Percentiles rank a stretch among this genome's conserved stretches.
phyloP scores from a whole-genome alignment of 2,888 invertebrate genomes.

The Campoplex nolae region DNA sequence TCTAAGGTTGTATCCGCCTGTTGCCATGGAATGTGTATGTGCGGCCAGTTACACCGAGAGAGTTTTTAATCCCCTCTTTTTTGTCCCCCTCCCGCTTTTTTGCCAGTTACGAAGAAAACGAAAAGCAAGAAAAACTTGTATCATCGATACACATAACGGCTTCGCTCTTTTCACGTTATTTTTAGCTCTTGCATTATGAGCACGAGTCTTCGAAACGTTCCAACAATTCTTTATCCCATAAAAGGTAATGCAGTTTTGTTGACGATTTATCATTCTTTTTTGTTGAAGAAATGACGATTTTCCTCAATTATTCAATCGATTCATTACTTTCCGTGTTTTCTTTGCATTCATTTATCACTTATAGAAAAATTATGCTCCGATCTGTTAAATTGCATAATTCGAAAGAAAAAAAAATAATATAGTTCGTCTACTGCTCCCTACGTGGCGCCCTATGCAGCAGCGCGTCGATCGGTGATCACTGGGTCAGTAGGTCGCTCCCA shows the following conservation, averaged over 20 bases:
- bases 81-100: neutral
- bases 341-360: neutral
- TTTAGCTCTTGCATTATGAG: neutral
- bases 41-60: constrained; percentile 27
- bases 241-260: neutral
- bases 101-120: constrained; percentile 16
- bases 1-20: constrained; percentile 53
- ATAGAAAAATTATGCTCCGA: neutral
- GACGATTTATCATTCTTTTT: neutral
- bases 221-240: neutral
- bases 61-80: neutral
- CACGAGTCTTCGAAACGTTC: constrained; percentile 4
- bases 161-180: constrained; percentile 2
- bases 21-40: constrained; percentile 30
- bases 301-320: neutral
- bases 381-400: neutral
- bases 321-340: neutral
- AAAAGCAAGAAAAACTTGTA: constrained; percentile 10
- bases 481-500: constrained; percentile 37
- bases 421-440: neutral
- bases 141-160: constrained; percentile 14
- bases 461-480: constrained; percentile 2
- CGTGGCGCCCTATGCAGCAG: neutral
- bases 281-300: neutral
- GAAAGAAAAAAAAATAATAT: neutral